These are phyloP conservation scores for Hypomesus transpacificus DNA, from an alignment of 2,113 vertebrate genomes.

Conservation along the genomic window DNA sequence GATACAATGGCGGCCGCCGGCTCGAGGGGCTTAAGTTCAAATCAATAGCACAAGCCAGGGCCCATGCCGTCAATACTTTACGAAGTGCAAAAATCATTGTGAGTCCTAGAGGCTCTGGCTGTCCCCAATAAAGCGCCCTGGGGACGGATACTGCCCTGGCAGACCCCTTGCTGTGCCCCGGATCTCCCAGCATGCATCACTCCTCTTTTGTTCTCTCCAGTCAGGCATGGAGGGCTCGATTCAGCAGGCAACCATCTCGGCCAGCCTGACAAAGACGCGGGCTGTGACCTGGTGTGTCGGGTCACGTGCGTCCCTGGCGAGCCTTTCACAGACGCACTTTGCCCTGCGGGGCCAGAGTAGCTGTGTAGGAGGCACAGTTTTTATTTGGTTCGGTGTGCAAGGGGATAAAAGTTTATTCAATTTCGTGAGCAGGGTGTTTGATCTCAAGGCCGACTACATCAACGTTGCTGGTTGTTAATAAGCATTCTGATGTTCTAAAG, in stretches of 20 bases:
- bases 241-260: neutral
- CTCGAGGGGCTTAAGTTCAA: constrained; percentile 73
- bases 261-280: neutral
- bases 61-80: constrained; percentile 70
- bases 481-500: too few species aligned
- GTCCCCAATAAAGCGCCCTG: constrained; percentile 59
- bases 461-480: too few species aligned
- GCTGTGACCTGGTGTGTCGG: constrained; percentile 36
- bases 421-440: neutral
- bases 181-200: constrained; percentile 29
- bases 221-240: constrained; percentile 6
- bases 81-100: constrained; percentile 69
- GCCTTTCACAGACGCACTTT: neutral
- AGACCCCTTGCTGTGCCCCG: constrained; percentile 59
- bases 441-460: constrained; percentile 2
- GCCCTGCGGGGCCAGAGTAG: neutral
- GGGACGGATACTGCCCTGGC: constrained; percentile 61
- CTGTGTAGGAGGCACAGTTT: too few species aligned
- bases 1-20: constrained; percentile 67
- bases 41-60: constrained; percentile 71
- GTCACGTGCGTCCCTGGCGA: constrained; percentile 10
- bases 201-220: constrained; percentile 45
- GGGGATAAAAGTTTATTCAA: too few species aligned
- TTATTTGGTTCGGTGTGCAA: too few species aligned
- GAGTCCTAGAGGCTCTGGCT: constrained; percentile 59